phyloP scores from a whole-genome alignment of 2,797 vertebrate genomes.

The Morus bassanus region DNA sequence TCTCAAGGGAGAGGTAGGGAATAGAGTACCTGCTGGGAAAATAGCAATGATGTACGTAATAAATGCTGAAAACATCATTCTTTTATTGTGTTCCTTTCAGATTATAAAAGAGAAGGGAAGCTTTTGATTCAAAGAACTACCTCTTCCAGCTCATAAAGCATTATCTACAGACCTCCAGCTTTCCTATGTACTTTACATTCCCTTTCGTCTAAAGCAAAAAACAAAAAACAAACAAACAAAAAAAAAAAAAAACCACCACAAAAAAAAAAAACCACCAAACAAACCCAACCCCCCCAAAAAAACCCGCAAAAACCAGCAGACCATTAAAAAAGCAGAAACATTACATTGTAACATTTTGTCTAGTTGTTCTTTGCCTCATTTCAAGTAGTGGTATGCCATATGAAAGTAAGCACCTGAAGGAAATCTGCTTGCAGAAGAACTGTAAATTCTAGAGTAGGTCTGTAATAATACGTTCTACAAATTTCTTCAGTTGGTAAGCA shows the following conservation, averaged over 20 bases:
- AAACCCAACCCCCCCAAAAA: no score
- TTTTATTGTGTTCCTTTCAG: not conserved
- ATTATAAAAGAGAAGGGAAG: not conserved
- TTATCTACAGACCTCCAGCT: not conserved
- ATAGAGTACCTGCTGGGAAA: not conserved
- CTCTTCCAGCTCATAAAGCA: not conserved
- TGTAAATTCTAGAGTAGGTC: not conserved
- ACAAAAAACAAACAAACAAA: not conserved
- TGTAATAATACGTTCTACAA: not conserved
- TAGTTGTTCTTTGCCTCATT: not conserved
- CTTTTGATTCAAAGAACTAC: not conserved
- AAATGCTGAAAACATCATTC: not conserved
- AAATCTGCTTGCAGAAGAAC: not conserved
- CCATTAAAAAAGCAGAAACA: not conserved
- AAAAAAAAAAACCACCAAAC: not conserved
- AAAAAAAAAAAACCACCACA: no score
- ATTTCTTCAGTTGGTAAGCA: not conserved
- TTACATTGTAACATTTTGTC: not conserved
- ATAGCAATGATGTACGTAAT: not conserved
- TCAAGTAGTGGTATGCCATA: not conserved
- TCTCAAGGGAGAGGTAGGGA: not conserved
- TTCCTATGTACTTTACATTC: not conserved
- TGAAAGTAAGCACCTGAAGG: not conserved
- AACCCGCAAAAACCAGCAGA: not conserved
- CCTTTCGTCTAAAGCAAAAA: not conserved